Percentiles rank a stretch among this genome's conserved stretches.
Evolutionary conservation across 2,113 vertebrate species (phyloP).

Genomic region (Choloepus hoffmanni): DNA sequence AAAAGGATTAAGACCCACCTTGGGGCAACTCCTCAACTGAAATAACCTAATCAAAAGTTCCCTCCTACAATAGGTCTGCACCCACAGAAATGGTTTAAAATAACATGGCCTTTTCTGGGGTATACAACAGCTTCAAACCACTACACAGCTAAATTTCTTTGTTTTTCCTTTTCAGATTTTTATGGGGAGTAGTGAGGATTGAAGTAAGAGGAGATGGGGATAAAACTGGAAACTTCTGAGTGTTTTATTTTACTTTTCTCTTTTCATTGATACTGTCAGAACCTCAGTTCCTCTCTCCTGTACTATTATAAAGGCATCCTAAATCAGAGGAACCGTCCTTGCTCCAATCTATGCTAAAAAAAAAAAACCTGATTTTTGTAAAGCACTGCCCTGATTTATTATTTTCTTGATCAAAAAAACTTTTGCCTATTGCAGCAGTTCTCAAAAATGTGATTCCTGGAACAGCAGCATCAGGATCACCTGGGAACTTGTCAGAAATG

Average conservation of each 20-base stretch:
- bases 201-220: not conserved
- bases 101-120: too few relatives aligned
- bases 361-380: not conserved
- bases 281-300: not conserved
- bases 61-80: too few relatives aligned
- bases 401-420: not conserved
- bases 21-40: too few relatives aligned
- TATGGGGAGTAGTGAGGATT: too few relatives aligned
- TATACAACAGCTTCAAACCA: too few relatives aligned
- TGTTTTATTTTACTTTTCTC: not conserved
- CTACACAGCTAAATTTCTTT: too few relatives aligned
- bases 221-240: not conserved
- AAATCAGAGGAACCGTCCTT: not conserved
- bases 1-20: too few relatives aligned
- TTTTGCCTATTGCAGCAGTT: not conserved
- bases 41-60: too few relatives aligned
- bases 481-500: not conserved
- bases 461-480: not conserved
- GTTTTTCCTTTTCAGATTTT: not conserved
- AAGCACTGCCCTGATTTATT: not conserved
- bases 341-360: not conserved
- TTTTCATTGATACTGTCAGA: not conserved
- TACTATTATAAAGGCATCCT: not conserved
- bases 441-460: not conserved
- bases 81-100: too few relatives aligned